Percentiles rank a stretch among this genome's conserved stretches.
phyloP scores from a whole-genome alignment of 2,888 invertebrate species.

The Chrysodeixis includens region DNA sequence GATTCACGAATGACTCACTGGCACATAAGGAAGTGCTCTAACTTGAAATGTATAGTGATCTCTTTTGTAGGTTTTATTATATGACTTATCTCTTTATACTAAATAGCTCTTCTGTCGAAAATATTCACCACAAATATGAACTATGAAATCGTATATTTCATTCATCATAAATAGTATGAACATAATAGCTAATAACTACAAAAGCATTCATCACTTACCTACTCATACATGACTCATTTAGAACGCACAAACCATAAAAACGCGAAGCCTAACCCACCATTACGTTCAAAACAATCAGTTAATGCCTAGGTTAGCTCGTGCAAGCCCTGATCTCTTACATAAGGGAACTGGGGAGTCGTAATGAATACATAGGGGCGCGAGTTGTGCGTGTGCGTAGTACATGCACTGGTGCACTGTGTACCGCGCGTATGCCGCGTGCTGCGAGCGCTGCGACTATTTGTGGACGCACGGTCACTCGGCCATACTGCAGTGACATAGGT shows the following conservation, averaged over 20 bases:
- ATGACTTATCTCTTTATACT: too few relatives aligned
- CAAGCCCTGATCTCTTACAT: slow-evolving; percentile 71
- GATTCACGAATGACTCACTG: slow-evolving; percentile 1
- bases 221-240: neutral
- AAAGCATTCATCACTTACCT: neutral
- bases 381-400: slow-evolving; percentile 65
- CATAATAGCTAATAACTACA: neutral
- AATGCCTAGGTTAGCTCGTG: slow-evolving; percentile 47
- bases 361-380: slow-evolving; percentile 71
- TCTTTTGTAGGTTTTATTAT: too few relatives aligned
- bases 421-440: neutral
- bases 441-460: slow-evolving; percentile 54
- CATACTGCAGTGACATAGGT: slow-evolving; percentile 76
- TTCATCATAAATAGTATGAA: neutral
- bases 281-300: slow-evolving; percentile 31
- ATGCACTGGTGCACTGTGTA: slow-evolving; percentile 46
- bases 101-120: too few relatives aligned
- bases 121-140: too few relatives aligned
- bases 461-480: slow-evolving; percentile 74
- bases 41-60: too few relatives aligned
- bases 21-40: neutral
- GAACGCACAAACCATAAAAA: slow-evolving; percentile 28
- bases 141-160: too few relatives aligned
- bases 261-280: slow-evolving; percentile 20
- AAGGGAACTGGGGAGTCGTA: slow-evolving; percentile 67